Conservation (phyloP, 2,888 invertebrate genomes). For the Dromius quadrimaculatus region DNA sequence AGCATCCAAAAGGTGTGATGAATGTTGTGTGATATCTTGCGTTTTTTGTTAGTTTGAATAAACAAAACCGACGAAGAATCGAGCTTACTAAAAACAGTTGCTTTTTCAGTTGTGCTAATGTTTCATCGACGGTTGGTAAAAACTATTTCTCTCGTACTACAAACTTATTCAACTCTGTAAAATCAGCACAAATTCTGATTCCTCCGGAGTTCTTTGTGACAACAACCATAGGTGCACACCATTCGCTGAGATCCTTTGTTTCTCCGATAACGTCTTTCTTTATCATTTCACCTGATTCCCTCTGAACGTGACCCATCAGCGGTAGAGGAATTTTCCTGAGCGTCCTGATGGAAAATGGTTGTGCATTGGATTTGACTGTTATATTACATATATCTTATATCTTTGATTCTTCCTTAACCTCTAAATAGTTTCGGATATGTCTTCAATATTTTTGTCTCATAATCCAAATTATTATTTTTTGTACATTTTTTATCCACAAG, state of each 20-base stretch:
- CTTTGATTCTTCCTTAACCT: not conserved
- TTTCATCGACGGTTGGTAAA: not conserved
- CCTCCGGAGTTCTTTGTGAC: not conserved
- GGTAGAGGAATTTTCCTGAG: not conserved
- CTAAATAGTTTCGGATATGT: not conserved
- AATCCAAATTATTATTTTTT: not conserved
- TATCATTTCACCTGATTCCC: not conserved
- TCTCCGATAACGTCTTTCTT: not conserved
- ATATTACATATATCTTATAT: not conserved
- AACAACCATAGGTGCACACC: not conserved
- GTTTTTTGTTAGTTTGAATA: no score
- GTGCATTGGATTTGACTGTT: not conserved
- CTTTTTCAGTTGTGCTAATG: not conserved
- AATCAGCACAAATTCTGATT: not conserved
- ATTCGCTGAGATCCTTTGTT: not conserved
- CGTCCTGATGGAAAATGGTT: not conserved
- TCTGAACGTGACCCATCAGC: not conserved
- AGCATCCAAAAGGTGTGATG: not conserved
- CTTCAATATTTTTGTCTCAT: not conserved
- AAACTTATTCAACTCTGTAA: not conserved
- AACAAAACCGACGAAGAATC: no score
- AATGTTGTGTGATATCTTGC: no score
- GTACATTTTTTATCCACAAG: not conserved
- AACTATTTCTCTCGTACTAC: not conserved
- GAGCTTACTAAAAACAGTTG: not conserved